Percentiles rank a stretch among this genome's conserved stretches.
phyloP scores from a whole-genome alignment of 2,888 invertebrate species.

The Blastobasis adustella region DNA sequence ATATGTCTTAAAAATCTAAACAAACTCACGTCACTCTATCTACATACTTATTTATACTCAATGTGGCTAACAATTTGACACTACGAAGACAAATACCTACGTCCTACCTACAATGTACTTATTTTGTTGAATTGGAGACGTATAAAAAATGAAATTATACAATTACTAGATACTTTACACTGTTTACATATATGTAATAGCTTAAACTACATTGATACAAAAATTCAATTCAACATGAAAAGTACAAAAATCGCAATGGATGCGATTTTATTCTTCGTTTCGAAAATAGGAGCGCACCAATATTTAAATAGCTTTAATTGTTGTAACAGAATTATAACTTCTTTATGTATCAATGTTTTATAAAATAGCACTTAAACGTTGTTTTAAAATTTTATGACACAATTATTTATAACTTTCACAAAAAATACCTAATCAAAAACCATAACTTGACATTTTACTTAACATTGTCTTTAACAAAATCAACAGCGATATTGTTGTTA shows the following conservation, averaged over 20 bases:
- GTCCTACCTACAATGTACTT: background rate
- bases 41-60: constrained; percentile 30
- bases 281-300: constrained; percentile 20
- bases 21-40: constrained; percentile 30
- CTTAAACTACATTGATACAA: background rate
- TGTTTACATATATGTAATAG: no score
- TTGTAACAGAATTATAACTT: constrained; percentile 24
- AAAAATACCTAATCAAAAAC: no score
- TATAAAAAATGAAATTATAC: no score
- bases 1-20: constrained; percentile 51
- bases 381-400: no score
- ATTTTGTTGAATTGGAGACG: background rate
- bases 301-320: constrained; percentile 34
- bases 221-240: constrained; percentile 4
- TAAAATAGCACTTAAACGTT: no score
- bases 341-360: no score
- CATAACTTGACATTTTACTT: no score
- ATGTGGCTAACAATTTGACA: constrained; percentile 53
- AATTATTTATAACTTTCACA: no score
- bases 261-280: constrained; percentile 10
- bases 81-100: constrained; percentile 18
- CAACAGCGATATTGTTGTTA: no score
- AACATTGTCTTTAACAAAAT: no score
- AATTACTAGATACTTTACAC: no score
- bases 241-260: constrained; percentile 18